Base-by-base conservation (phyloP, 1,140 invertebrate species). In the Zelostemma sp. region DNA sequence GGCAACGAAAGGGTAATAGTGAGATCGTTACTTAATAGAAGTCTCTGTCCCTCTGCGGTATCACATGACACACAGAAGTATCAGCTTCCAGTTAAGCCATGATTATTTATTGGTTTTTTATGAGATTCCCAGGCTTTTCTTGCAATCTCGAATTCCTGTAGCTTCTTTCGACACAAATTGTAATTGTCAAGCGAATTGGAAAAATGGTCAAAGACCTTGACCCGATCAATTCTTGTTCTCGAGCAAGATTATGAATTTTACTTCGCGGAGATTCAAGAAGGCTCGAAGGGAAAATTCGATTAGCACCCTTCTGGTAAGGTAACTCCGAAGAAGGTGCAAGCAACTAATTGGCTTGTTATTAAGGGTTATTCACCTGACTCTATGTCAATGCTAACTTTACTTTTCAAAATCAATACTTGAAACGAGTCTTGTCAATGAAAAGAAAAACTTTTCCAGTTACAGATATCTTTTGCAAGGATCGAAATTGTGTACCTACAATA, bases 281-380 rank as follows among this genome's bases (percentile, higher is more conserved):
- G 47, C 11, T 21, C 33, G 38, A 40, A 14, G 56, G 51, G 55
- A 67, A 80, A 82, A 81, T 80, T 75, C 50, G 70, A 82, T 82
- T 80, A 80, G 38, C 58, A 69, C 57, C 67, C 69, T 61, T 33
- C 17, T 49, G 2, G 21, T 53, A 49, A 60, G 62, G 62, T 58
- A 69, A 68, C 68, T 70, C 47, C 55, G 28, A 25, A 61, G 60
- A 71, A 50, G 61, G 49, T 65, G 25, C 46, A 47, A 47, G 19
- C 53, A n/a, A 41, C 64, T 79, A 82, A 81, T 81, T 71, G 79
- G 80, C 75, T 82, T 82, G 48, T 56, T 63, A 68, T 72, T 57
- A 68, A 59, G 68, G 76, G 81, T 79, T 79, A 54, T 82, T 83
- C 78, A 82, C 80, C 73, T 55, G 25, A 61, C 18, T 46, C 16